These are phyloP conservation scores for Tenthredo scrophulariae DNA, from an alignment of 2,888 invertebrate genomes.

Conservation along the genomic window DNA sequence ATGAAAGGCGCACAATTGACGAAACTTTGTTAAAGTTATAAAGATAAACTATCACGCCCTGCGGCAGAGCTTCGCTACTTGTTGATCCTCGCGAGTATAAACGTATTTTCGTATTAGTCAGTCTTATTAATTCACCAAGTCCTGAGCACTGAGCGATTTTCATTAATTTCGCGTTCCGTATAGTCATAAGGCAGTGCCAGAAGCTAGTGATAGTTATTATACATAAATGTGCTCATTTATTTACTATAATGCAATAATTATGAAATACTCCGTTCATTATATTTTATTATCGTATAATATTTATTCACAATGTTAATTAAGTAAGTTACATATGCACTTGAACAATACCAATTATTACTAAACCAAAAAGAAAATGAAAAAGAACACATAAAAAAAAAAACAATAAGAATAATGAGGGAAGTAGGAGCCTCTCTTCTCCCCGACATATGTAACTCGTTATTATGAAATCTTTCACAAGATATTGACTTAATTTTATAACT, in stretches of 20 bases:
- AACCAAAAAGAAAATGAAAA: conserved; percentile 45
- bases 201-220: background rate
- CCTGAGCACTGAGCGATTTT: conserved; percentile 26
- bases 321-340: conserved; percentile 19
- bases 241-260: conserved; percentile 36
- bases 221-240: conserved; percentile 29
- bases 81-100: conserved; percentile 18
- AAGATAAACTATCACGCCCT: background rate
- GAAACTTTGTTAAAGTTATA: background rate
- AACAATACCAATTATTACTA: conserved; percentile 55
- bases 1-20: background rate
- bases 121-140: background rate
- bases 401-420: background rate
- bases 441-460: conserved; percentile 1
- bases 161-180: conserved; percentile 30
- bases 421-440: conserved; percentile 8
- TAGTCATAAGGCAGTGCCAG: conserved; percentile 41
- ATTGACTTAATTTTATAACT: conserved; percentile 4
- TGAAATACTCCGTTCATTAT: conserved; percentile 38
- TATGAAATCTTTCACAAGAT: conserved; percentile 21
- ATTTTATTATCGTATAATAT: conserved; percentile 26
- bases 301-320: conserved; percentile 29
- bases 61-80: background rate
- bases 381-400: background rate
- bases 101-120: conserved; percentile 37